Evolutionary conservation across 1,140 invertebrate species (phyloP), one percentile per base, ranked within the genome.

Genomic region (Phocides pigmalion): DNA sequence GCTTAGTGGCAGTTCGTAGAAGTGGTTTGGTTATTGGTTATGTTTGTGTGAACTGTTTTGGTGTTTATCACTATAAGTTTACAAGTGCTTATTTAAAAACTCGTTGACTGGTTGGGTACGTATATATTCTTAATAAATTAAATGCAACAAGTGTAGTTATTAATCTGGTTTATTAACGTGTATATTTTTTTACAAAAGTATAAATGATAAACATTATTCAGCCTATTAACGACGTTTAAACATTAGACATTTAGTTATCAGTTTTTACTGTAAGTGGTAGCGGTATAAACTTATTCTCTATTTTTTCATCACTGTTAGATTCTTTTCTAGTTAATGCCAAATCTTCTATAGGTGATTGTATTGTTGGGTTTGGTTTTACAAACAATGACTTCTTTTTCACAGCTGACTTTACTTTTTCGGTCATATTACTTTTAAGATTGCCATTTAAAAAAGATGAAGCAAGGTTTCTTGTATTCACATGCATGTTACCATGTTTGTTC

Each of bases 201-300:
- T 3, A 35, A 35, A 35, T 35, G n/a, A n/a, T 28, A 8, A 28
- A 4, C 4, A 28, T 4, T 8, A 22, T 5, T 22, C 2, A 22
- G 2, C 5, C 20, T 2, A 22, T 8, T 28, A 28, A 28, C 5
- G 5, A 28, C 6, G 25, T 28, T 4, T 3, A 28, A 2, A 35
- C 4, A 53, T 3, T 16, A 39, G 14, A 53, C 20, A 14, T 19
- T 53, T 12, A 15, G 32, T n/a, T 16, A 53, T 20, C 16, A 14
- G 15, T 41, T 47, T 73, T 80, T 54, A 73, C 14, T 65, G 71
- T 72, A 20, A 85, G 68, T 17, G 81, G 75, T 62, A 87, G 70
- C 16, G 79, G 84, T 51, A 87, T 54, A 65, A 74, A 78, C 8
- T 61, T 61, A 35, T 67, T 64, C 46, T 78, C 66, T 32, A 70